Percentiles rank a stretch among this genome's conserved stretches.
Evolutionary conservation across 2,113 vertebrate genomes (phyloP).

Genomic region (Archilochus colubris): DNA sequence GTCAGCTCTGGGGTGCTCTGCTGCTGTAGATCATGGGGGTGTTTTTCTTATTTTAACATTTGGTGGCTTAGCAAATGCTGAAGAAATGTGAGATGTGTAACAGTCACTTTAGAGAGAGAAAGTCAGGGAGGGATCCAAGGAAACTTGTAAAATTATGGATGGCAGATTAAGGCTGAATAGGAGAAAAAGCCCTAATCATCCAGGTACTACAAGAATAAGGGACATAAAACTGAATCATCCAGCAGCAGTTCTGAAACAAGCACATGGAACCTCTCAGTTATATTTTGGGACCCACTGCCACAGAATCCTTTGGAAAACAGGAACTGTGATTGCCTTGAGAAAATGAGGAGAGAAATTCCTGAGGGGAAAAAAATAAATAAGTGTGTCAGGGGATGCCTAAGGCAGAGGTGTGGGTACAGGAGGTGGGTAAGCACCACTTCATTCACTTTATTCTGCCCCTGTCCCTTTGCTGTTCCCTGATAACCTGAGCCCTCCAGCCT

Average conservation of each 20-base stretch:
- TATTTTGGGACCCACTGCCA: neutral
- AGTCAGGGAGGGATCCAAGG: neutral
- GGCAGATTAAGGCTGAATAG: neutral
- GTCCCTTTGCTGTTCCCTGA: neutral
- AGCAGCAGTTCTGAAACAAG: neutral
- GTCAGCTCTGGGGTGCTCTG: neutral
- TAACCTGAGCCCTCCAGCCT: too few species aligned
- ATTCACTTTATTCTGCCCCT: neutral
- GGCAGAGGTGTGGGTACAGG: rapidly evolving
- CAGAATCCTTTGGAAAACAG: neutral
- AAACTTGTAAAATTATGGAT: neutral
- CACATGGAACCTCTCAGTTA: neutral
- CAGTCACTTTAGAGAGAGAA: too few species aligned
- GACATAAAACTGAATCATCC: neutral
- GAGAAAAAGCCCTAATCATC: neutral
- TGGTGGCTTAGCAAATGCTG: neutral
- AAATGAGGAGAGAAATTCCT: neutral
- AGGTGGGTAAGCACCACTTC: rapidly evolving
- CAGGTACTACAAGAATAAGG: neutral
- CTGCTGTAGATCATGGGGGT: neutral
- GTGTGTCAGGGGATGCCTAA: rapidly evolving
- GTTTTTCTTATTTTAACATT: neutral
- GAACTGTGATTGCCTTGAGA: neutral
- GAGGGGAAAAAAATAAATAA: neutral
- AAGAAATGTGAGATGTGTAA: neutral